Evolutionary conservation across 2,888 invertebrate species (phyloP), one percentile per base, ranked within the genome.

Genomic region (Allophyes oxyacanthae): DNA sequence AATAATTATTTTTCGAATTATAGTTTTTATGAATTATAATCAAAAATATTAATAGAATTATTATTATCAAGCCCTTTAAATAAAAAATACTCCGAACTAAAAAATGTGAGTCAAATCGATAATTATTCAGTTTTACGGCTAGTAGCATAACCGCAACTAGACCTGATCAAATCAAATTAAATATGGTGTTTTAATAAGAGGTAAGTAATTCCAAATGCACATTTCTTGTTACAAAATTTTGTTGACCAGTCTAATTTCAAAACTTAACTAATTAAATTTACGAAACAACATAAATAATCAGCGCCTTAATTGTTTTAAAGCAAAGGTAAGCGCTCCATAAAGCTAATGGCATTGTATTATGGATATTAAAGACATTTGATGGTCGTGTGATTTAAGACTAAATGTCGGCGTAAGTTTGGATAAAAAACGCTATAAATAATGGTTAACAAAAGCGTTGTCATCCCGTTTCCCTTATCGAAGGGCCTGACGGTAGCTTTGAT

Each of bases 381-480:
- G 73, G 73, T 36, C 74, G 82, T 81, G 84, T 87, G 88, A 87
- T 87, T 88, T 86, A 85, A 86, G 82, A 88, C 87, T 88, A 87
- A 58, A 84, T 81, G 89, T 82, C 87, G 85, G 86, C 82, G 50
- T 77, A 85, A 83, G 75, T 82, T 74, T 80, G 83, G 75, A 81
- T 85, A 90, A 92, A 92, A 92, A 89, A 87, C 74, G 81, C 83
- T 85, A 90, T 92, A 92, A 92, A 94, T 92, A 90, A 90, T 89
- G 87, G 90, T 91, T 91, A 90, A 92, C 90, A 90, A 91, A 92
- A 91, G 88, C 90, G 89, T 85, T 92, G 92, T 91, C 93, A 92
- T 92, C 90, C 88, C 90, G 85, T 86, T 84, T 84, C 84, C 83
- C 85, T 92, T 92, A 93, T 92, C 91, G 85, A 72, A 84, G 75